Evolutionary conservation across 2,888 invertebrate species (phyloP), one percentile per base, ranked within the genome.

Genomic region (Papilio demoleus): DNA sequence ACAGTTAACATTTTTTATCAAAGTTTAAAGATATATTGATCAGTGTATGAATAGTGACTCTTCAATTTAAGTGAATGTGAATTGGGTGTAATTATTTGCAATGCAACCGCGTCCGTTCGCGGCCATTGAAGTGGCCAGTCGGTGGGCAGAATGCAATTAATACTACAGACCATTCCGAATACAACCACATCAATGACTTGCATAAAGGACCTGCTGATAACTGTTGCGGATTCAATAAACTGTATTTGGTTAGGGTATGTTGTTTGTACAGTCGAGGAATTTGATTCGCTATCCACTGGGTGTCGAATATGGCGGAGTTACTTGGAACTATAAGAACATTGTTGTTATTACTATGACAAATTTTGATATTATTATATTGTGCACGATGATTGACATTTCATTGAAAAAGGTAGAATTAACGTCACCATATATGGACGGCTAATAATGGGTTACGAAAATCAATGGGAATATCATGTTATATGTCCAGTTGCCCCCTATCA

Each of bases 171-270:
- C n/a, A 53, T 27, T 9, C 8, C 31, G 53, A 31, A 53, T 53
- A 31, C 31, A 17, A 31, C 53, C 53, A 27, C 27, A 9, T 53
- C 53, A 27, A 31, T 53, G n/a, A 31, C 24, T 14, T 27, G 61
- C 19, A 47, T 22, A 47, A 47, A 62, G 47, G 62, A 47, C 22
- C 12, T 31, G 62, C n/a, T 24, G 19, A 63, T 63, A 63, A 63
- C 62, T 34, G 45, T 45, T 31, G 45, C 19, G 27, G 42, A 34
- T 17, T 47, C 17, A 45, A 62, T 62, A 47, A 27, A 62, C 62
- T 19, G 17, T 42, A 31, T 19, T 53, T 14, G 50, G 50, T 14
- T 14, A 24, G 24, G 14, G 24, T 50, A 50, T 22, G 22, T 47
- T 2, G 47, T 0, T 27, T 17, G 19, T 9, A 17, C 9, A 9